Evolutionary conservation across 2,797 vertebrate species (phyloP), one percentile per base, ranked within the genome.

Genomic region (Glyptemys insculpta): DNA sequence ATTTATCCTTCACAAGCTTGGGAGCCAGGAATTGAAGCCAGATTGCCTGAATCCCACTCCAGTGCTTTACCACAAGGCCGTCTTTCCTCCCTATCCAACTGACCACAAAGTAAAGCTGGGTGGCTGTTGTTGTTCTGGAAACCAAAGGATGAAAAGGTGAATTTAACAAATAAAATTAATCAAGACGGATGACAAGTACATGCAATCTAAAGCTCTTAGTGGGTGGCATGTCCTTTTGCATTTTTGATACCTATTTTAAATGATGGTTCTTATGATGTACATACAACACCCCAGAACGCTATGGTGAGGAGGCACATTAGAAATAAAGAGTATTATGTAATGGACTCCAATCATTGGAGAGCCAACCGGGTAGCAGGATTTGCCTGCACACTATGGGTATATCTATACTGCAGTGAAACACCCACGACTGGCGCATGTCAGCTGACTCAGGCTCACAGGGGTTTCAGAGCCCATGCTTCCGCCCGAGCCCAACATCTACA

Each of bases 31-130:
- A 72, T 41, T 72, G 56, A 53, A 93, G 53, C 11, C 21, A 82
- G 93, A 65, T 82, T 87, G 34, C 47, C 74, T n/a, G 81, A 88
- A 92, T 54, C n/a, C 49, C 54, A 65, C 76, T 89, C 68, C n/a
- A 23, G 56, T 57, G 34, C 11, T 68, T n/a, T 31, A 6, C 34
- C 2, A 1, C 6, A 18, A 0, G 0, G 6, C 25, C 2, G 0
- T 4, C 23, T 74, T 92, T 92, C 83, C 41, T 76, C 44, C 74
- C 74, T 49, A 47, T 29, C 44, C 44, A 76, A 29, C 41, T 76
- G 41, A 47, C 6, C 72, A 47, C 25, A 29, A 7, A 15, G 47
- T 25, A 76, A 47, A 47, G 72, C 41, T 88, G n/a, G 25, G 52
- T 41, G 83, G 88, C 59, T 3, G 2, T 3, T 93, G 89, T n/a